Evolutionary conservation across 2,888 invertebrate species (phyloP).

Genomic region (Agapostemon virescens): DNA sequence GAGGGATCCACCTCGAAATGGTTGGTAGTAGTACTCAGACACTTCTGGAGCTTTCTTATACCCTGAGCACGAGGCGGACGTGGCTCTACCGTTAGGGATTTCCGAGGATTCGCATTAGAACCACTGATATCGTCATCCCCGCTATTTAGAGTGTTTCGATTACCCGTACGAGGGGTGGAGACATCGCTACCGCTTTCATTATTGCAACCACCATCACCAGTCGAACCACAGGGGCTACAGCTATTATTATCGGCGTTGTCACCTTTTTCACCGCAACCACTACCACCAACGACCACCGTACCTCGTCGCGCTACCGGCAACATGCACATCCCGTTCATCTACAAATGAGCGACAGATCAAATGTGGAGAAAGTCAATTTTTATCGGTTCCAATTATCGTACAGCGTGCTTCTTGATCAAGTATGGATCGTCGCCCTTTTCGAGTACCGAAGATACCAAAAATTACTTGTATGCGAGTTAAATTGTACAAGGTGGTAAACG

Average conservation of each 20-base stretch:
- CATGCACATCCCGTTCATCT: slow-evolving; percentile 91
- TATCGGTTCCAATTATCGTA: background rate
- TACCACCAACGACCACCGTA: slow-evolving; percentile 71
- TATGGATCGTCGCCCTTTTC: background rate
- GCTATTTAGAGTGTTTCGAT: slow-evolving; percentile 51
- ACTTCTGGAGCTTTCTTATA: slow-evolving; percentile 96
- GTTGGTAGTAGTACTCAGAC: slow-evolving; percentile 91
- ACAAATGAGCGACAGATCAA: slow-evolving; percentile 79
- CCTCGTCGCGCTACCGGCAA: slow-evolving; percentile 83
- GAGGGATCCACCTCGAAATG: slow-evolving; percentile 84
- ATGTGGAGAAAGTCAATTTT: slow-evolving; percentile 36
- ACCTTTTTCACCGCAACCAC: slow-evolving; percentile 54
- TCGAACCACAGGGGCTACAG: slow-evolving; percentile 49
- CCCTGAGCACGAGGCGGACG: slow-evolving; percentile 96
- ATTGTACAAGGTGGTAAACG: background rate
- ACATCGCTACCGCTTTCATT: slow-evolving; percentile 55
- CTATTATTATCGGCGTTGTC: slow-evolving; percentile 54
- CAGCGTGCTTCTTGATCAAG: background rate
- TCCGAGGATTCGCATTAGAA: slow-evolving; percentile 67
- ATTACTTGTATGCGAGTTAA: background rate
- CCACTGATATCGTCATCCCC: slow-evolving; percentile 57
- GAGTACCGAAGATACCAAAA: background rate
- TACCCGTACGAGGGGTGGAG: slow-evolving; percentile 58
- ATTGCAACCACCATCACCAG: slow-evolving; percentile 49
- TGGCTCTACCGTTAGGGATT: slow-evolving; percentile 80